These are phyloP conservation scores for Lagodon rhomboides DNA, from an alignment of 2,797 vertebrate genomes.

Conservation along the genomic window DNA sequence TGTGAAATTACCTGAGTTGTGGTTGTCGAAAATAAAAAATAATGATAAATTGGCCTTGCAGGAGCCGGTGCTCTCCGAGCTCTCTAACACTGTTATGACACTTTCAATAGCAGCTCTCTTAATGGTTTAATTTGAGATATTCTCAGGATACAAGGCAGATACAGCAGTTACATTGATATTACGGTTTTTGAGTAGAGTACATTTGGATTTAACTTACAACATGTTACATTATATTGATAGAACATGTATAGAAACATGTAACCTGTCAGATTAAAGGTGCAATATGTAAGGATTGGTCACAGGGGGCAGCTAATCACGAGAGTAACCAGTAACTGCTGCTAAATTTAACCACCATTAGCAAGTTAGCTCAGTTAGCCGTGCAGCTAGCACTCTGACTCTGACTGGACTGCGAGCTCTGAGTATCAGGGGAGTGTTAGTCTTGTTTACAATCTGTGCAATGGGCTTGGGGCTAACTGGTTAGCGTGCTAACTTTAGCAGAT, in stretches of 20 bases:
- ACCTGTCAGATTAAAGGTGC: no score
- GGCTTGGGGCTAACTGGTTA: no score
- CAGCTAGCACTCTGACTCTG: no score
- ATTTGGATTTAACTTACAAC: not conserved
- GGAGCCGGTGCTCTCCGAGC: conserved; percentile 19
- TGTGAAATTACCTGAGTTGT: conserved; percentile 70
- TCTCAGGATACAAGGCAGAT: not conserved
- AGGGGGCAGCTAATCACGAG: no score
- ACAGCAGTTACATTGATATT: not conserved
- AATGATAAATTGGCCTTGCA: conserved; percentile 48
- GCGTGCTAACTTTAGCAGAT: no score
- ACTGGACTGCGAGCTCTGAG: no score
- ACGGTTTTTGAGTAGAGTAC: not conserved
- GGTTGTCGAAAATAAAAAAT: conserved; percentile 49
- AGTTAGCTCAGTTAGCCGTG: no score
- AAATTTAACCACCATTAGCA: no score
- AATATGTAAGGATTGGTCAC: no score
- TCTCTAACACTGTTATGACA: conserved; percentile 10
- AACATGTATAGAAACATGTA: not conserved
- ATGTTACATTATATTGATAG: not conserved
- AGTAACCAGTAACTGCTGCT: no score
- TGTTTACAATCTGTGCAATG: no score
- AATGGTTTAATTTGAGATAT: conserved; percentile 6
- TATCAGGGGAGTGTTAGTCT: no score
- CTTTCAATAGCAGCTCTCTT: conserved; percentile 12